Base-by-base conservation (phyloP, 2,797 vertebrate species). In the Phrynocephalus guinanensis region DNA sequence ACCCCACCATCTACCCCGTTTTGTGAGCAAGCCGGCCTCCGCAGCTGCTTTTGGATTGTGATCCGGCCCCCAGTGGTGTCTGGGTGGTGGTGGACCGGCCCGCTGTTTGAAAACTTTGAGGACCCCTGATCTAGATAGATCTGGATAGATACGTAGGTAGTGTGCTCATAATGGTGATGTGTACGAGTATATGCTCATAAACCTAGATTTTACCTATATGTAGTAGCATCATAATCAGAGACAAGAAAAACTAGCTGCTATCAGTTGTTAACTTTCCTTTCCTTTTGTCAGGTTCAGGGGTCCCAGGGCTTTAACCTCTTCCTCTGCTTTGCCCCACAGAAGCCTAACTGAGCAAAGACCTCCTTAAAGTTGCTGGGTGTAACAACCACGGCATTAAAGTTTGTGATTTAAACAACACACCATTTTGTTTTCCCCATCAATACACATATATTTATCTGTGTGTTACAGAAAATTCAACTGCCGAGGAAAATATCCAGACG, bases 381-480 rank as follows among this genome's bases (percentile, higher is more conserved):
- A 63, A 18, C 18, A n/a, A 5, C 72, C 18, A 8, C 30, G 56
- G 28, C 1, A 44, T 18, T 73, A 79, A 38, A 66, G 6, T 9
- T 44, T 33, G 52, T 9, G 67, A 83, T 83, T 82, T 82, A 24
- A 56, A 71, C 70, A 38, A 33, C 71, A 63, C 80, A 83, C n/a
- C 5, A 33, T 60, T 48, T 60, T 5, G 20, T 76, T 79, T 44
- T 71, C 5, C 18, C 71, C 50, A 26, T 10, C 82, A 3, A 60
- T n/a, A 20, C 33, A 79, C 77, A 76, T 2, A 13, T 82, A 79
- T 52, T 3, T 79, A 9, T 79, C 16, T 82, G 6, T 87, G 6
- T 87, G 38, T 83, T 84, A 83, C 95, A 99, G 99, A 98, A 97
- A 67, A 98, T 99, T 93, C 96, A 97, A 79, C 95, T 99, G 87